phyloP scores from a whole-genome alignment of 2,113 vertebrate genomes.

The Butorides virescens region DNA sequence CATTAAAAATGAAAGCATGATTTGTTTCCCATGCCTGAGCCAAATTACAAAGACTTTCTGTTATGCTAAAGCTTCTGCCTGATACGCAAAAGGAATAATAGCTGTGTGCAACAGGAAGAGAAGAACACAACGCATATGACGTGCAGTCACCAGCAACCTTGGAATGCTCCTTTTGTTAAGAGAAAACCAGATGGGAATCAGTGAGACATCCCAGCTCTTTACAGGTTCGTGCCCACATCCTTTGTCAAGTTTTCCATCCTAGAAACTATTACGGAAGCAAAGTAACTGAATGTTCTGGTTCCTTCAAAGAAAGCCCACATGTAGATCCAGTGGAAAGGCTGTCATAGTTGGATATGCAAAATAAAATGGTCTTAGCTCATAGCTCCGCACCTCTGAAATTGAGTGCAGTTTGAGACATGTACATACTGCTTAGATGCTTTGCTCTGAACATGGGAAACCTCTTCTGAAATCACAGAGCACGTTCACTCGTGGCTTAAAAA shows the following conservation, averaged over 20 bases:
- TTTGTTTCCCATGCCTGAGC: neutral
- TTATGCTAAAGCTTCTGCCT: neutral
- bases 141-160: neutral
- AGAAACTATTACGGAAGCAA: neutral
- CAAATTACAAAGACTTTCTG: neutral
- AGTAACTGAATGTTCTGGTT: neutral
- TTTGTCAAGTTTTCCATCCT: neutral
- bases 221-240: rapidly evolving
- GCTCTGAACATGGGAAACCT: neutral
- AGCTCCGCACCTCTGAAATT: neutral
- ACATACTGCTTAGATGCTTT: neutral
- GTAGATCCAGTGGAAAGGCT: neutral
- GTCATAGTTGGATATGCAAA: neutral
- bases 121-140: rapidly evolving
- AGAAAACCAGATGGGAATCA: neutral
- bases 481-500: neutral
- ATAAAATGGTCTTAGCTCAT: neutral
- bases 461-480: neutral
- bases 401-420: neutral
- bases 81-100: neutral
- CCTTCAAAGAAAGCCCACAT: neutral
- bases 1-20: neutral
- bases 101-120: neutral
- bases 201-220: neutral
- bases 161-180: neutral